Evolutionary conservation across 2,888 invertebrate genomes (phyloP), one percentile per base, ranked within the genome.

Genomic region (Polyommatus icarus): DNA sequence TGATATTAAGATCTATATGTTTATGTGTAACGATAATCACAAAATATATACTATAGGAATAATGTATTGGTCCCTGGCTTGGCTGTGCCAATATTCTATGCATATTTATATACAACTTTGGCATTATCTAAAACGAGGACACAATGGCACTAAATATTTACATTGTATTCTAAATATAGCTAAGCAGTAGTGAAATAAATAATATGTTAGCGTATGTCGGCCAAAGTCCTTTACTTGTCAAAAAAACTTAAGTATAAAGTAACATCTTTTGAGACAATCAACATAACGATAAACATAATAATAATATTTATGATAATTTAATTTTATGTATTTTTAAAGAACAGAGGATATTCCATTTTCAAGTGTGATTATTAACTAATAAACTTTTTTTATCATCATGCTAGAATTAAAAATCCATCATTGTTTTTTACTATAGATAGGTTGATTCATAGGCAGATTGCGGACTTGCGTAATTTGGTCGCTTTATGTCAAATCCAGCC

Each of bases 101-200:
- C 54, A 79, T 80, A 80, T 80, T 78, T 88, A 89, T 88, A 86
- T 91, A 93, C 91, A 93, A 90, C 93, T 93, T 93, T 93, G 93
- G 94, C 92, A 89, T 92, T 89, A 87, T 89, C 91, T 91, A 88
- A 88, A 82, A 84, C 81, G 85, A 82, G 82, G 82, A 81, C 82
- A 84, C 83, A 83, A 84, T 84, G 85, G 82, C 84, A 85, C 83
- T 83, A 83, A 83, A 82, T 84, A 85, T 86, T 84, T 85, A 86
- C 86, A 86, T 78, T 78, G 75, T 82, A 82, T 79, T 76, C 82
- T 83, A 80, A 78, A 59, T 46, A 77, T 72, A 54, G 29, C 75
- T 75, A 75, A 75, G 54, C 75, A 75, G 46, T 73, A 73, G 75
- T 50, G 50, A 54, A 75, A 54, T 75, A 75, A 75, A 75, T 75